Base-by-base conservation (phyloP, 2,888 invertebrate species). In the Sipha maydis region DNA sequence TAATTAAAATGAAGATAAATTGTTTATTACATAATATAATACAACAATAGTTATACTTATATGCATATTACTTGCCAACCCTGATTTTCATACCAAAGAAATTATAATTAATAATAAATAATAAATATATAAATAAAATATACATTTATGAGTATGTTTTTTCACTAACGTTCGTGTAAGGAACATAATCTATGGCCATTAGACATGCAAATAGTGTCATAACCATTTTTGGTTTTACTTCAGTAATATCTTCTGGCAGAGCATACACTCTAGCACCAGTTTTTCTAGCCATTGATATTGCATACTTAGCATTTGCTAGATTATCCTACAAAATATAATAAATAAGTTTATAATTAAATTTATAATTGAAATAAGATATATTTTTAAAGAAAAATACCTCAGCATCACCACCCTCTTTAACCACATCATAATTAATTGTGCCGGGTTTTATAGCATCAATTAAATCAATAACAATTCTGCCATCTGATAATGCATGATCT, bases 121-220 rank as follows among this genome's bases (percentile, higher is more conserved):
- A n/a, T n/a, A n/a, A n/a, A n/a, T n/a, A n/a, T n/a, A n/a, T n/a
- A n/a, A n/a, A n/a, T n/a, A n/a, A n/a, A n/a, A n/a, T 67, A 41
- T 73, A 73, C 41, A 11, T 8, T 88, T 80, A 88, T n/a, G 41
- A 80, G 31, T 88, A 75, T 73, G 80, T 28, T 61, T 88, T 85
- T 34, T 34, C 75, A 56, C 54, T 56, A n/a, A 85, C 73, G 21
- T 96, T 96, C 96, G 97, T 96, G 91, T 95, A 95, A 90, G 98
- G 98, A 91, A 97, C 95, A 93, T 98, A 98, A 93, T 98, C 99
- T 91, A 97, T 94, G 54, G 98, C 97, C 99, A 99, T 99, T 91
- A 99, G 94, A 92, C 99, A 99, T 54, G 99, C 99, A 93, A 99
- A 99, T 90, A 99, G 97, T 7, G 99, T 99, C 99, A 99, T 98